Percentiles rank a stretch among this genome's conserved stretches.
phyloP scores from a whole-genome alignment of 2,797 vertebrate genomes.

The Myotis findleyi region DNA sequence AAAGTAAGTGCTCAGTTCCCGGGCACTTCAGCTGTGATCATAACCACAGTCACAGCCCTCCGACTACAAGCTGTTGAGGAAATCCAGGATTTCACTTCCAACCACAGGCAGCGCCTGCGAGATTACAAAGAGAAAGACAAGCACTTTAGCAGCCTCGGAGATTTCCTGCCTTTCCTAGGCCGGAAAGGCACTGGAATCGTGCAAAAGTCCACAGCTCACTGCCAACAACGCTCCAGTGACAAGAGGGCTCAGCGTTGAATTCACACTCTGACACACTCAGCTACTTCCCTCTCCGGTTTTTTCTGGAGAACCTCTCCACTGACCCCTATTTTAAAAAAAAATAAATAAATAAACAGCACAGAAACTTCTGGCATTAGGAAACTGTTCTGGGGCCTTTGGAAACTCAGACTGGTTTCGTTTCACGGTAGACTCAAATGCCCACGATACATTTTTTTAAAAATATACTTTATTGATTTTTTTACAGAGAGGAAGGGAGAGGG shows the following conservation, averaged over 20 bases:
- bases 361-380: conserved; percentile 1
- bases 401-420: conserved; percentile 23
- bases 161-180: conserved; percentile 28
- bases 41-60: background rate
- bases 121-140: conserved; percentile 20
- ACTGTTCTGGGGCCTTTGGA: background rate
- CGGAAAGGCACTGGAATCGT: conserved; percentile 44
- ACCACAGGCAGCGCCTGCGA: conserved; percentile 33
- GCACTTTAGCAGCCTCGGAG: background rate
- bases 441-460: background rate
- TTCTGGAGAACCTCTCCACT: background rate
- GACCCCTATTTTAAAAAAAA: background rate
- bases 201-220: background rate
- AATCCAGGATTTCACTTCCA: conserved; percentile 63
- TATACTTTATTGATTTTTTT: no score
- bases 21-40: background rate
- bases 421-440: background rate
- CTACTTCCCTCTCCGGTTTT: background rate
- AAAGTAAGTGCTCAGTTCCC: background rate
- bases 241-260: background rate
- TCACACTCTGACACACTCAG: background rate
- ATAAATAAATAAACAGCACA: background rate
- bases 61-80: conserved; percentile 38
- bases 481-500: no score
- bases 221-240: background rate